Conservation (phyloP, 2,888 invertebrate genomes). For the Drosophila melanosoma region DNA sequence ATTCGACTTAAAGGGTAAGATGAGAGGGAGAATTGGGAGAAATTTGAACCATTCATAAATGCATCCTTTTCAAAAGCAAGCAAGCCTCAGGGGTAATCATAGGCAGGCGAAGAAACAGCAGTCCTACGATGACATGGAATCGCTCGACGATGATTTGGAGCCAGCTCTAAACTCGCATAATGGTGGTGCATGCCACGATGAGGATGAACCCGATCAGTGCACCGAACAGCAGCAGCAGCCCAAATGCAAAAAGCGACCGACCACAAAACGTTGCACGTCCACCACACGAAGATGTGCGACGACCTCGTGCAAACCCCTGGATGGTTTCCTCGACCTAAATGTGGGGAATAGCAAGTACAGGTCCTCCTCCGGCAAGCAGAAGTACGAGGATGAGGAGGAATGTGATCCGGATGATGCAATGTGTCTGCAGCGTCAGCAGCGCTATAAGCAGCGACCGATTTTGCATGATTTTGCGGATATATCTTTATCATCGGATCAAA, state of each 20-base stretch:
- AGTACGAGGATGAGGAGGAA: constrained; percentile 27
- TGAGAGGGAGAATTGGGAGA: not conserved
- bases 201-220: constrained; percentile 44
- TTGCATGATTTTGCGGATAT: constrained; percentile 24
- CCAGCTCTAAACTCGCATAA: constrained; percentile 13
- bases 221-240: constrained; percentile 20
- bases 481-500: not conserved
- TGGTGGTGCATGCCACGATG: constrained; percentile 48
- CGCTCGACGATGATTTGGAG: constrained; percentile 31
- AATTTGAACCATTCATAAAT: constrained; percentile 4
- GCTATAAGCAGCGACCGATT: constrained; percentile 3
- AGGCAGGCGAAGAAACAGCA: constrained; percentile 41
- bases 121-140: constrained; percentile 23
- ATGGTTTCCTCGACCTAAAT: constrained; percentile 29
- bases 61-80: constrained; percentile 49
- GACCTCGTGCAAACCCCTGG: constrained; percentile 17
- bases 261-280: constrained; percentile 33
- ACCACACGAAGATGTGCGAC: constrained; percentile 11
- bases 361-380: constrained; percentile 3
- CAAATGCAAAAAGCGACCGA: constrained; percentile 40
- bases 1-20: constrained; percentile 44
- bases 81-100: constrained; percentile 46
- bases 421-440: constrained; percentile 47
- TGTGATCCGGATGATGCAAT: constrained; percentile 54
- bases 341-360: constrained; percentile 9